phyloP scores from a whole-genome alignment of 2,888 invertebrate species.

The Thymelicus lineola region DNA sequence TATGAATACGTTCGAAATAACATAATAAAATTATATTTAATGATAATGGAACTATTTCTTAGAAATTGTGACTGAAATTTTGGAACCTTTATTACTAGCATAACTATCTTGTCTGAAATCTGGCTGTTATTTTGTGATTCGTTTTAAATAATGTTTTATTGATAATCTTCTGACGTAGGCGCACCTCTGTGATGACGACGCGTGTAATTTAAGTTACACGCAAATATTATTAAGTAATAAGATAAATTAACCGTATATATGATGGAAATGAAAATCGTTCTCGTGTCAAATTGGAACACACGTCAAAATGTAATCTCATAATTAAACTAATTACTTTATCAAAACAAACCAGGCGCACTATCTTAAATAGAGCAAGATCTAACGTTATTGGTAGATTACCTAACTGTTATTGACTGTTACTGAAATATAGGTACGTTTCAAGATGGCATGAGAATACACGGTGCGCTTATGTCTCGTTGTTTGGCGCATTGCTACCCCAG shows the following conservation, averaged over 20 bases:
- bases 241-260: too few relatives aligned
- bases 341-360: too few relatives aligned
- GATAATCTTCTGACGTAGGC: conserved; percentile 52
- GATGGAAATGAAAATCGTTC: too few relatives aligned
- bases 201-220: background rate
- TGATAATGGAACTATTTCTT: conserved; percentile 65
- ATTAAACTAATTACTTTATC: too few relatives aligned
- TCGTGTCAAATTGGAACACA: too few relatives aligned
- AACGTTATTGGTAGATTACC: background rate
- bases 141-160: conserved; percentile 56
- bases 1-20: conserved; percentile 44
- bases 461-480: conserved; percentile 50
- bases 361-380: too few relatives aligned
- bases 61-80: conserved; percentile 78
- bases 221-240: background rate
- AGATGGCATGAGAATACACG: background rate
- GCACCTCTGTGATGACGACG: conserved; percentile 46
- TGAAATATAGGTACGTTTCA: background rate
- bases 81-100: conserved; percentile 73
- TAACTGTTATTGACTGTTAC: background rate
- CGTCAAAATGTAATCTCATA: too few relatives aligned
- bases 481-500: conserved; percentile 46
- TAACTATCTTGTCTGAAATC: conserved; percentile 66
- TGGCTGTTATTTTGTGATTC: conserved; percentile 73
- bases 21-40: conserved; percentile 36